These are phyloP conservation scores for Deilephila porcellus DNA, from an alignment of 2,888 invertebrate species.

Conservation along the genomic window DNA sequence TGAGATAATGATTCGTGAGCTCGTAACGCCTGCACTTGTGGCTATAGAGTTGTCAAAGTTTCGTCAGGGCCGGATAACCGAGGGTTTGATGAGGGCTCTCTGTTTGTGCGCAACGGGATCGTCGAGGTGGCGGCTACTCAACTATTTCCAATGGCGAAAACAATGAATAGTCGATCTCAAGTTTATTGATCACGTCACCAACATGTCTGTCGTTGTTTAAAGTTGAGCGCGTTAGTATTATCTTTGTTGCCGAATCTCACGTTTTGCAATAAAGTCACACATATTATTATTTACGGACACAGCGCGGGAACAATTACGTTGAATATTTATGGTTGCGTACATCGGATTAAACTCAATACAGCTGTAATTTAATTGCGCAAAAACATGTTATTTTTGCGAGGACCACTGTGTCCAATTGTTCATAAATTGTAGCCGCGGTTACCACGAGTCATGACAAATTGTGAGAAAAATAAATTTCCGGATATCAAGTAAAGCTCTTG, in stretches of 20 bases:
- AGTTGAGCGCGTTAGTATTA: neutral
- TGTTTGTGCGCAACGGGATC: constrained; percentile 37
- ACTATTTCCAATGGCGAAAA: constrained; percentile 34
- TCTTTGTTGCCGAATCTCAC: neutral
- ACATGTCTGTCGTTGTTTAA: neutral
- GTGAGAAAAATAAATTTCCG: constrained; percentile 69
- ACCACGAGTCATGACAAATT: constrained; percentile 60
- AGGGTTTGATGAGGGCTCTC: constrained; percentile 61
- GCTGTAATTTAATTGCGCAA: constrained; percentile 34
- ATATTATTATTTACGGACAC: neutral
- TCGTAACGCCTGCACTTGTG: constrained; percentile 67
- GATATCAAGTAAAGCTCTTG: constrained; percentile 76
- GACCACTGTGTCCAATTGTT: constrained; percentile 34
- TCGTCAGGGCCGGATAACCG: constrained; percentile 53
- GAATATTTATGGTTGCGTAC: constrained; percentile 14
- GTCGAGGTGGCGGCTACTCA: constrained; percentile 32
- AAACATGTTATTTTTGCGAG: constrained; percentile 35
- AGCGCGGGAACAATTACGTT: neutral
- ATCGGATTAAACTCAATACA: constrained; percentile 28
- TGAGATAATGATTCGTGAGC: constrained; percentile 76
- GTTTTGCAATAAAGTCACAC: neutral
- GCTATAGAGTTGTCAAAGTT: constrained; percentile 68
- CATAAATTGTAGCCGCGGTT: constrained; percentile 55
- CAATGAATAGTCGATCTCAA: constrained; percentile 37
- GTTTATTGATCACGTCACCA: constrained; percentile 36